A percentile compares a stretch with the other conserved stretches of the same genome.
Conservation (phyloP, 1,140 invertebrate species). For the Diprion similis region DNA sequence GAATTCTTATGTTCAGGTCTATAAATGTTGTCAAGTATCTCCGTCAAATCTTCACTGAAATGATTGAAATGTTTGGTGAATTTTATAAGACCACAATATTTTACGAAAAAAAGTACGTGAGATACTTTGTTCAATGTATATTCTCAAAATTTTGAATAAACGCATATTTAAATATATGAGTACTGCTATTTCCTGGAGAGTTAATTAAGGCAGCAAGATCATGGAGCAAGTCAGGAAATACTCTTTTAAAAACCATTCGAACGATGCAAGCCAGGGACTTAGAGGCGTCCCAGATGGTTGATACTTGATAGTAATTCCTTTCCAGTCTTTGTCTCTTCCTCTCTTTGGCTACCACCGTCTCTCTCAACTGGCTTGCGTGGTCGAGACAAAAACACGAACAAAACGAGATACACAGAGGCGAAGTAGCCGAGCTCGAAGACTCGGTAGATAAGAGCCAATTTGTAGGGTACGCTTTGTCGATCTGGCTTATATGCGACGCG, state of each 20-base stretch:
- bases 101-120: too few species aligned
- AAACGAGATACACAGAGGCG: not conserved
- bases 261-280: not conserved
- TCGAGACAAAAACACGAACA: not conserved
- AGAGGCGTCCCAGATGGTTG: conserved; percentile 3
- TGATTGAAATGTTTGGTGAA: too few species aligned
- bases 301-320: not conserved
- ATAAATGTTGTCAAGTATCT: too few species aligned
- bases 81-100: too few species aligned
- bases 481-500: conserved; percentile 4
- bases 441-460: not conserved
- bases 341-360: not conserved
- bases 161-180: too few species aligned
- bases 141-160: too few species aligned
- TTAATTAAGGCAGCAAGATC: conserved; percentile 2
- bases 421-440: not conserved
- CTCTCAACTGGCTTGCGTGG: too few species aligned
- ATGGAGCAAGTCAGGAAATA: not conserved
- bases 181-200: not conserved
- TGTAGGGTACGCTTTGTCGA: conserved; percentile 4
- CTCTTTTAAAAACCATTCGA: not conserved
- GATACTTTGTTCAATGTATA: too few species aligned
- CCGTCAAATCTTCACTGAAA: too few species aligned
- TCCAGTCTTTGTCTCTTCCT: not conserved
- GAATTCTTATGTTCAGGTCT: too few species aligned